Evolutionary conservation across 1,140 invertebrate genomes (phyloP).

Genomic region (Xylocopa sonorina): DNA sequence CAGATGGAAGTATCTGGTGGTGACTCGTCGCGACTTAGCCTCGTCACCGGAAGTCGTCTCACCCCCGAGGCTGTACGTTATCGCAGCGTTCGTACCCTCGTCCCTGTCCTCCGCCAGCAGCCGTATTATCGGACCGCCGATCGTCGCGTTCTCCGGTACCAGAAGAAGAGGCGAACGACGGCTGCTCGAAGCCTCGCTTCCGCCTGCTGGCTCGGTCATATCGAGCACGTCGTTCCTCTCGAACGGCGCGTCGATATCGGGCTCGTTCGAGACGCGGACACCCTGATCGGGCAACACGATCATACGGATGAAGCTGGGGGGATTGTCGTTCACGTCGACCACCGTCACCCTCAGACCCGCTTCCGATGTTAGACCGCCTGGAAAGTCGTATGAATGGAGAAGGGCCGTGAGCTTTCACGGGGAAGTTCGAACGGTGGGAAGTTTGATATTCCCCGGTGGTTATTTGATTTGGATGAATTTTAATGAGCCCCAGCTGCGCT

Average conservation of each 20-base stretch:
- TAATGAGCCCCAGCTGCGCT: background rate
- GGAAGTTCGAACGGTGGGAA: background rate
- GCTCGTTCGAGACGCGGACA: conserved; percentile 84
- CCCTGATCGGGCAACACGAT: conserved; percentile 85
- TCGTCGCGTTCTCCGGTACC: conserved; percentile 89
- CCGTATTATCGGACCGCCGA: conserved; percentile 89
- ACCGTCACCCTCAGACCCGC: conserved; percentile 87
- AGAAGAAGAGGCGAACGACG: conserved; percentile 84
- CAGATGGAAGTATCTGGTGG: conserved; percentile 85
- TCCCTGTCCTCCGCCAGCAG: conserved; percentile 93
- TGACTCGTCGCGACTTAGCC: conserved; percentile 34
- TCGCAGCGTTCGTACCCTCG: conserved; percentile 86
- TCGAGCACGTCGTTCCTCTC: conserved; percentile 74
- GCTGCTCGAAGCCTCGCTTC: conserved; percentile 72
- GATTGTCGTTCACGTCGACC: conserved; percentile 93
- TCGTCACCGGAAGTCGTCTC: conserved; percentile 53
- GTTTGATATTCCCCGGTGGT: background rate
- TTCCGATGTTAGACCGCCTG: conserved; percentile 86
- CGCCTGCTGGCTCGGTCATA: conserved; percentile 72
- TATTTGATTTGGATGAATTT: background rate
- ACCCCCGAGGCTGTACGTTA: conserved; percentile 86
- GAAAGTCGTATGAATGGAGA: background rate
- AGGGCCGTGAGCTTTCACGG: too few species aligned
- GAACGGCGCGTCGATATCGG: conserved; percentile 67
- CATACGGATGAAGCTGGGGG: conserved; percentile 87